phyloP scores from a whole-genome alignment of 2,888 invertebrate species.

The Sympetrum striolatum region DNA sequence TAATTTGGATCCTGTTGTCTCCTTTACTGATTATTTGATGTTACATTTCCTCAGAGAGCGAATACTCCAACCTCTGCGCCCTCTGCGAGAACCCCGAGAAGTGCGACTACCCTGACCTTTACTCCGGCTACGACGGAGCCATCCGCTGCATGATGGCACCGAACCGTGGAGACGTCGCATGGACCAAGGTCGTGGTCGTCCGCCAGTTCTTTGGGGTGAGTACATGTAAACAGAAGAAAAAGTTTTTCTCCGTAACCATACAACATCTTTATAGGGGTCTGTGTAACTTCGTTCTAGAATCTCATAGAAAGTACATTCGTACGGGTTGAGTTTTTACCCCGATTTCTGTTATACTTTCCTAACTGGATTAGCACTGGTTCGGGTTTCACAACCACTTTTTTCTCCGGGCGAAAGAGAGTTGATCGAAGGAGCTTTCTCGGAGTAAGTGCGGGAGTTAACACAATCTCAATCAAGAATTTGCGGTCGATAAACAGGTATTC shows the following conservation, averaged over 20 bases:
- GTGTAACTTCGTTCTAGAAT: too few species aligned
- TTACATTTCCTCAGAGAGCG: conserved; percentile 65
- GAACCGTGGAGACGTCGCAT: conserved; percentile 84
- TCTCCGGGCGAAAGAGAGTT: not conserved
- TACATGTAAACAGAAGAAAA: conserved; percentile 33
- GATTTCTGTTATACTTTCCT: not conserved
- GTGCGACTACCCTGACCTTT: conserved; percentile 83
- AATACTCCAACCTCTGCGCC: conserved; percentile 79
- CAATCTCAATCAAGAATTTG: too few species aligned
- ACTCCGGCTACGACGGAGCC: conserved; percentile 87
- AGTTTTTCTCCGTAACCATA: too few species aligned
- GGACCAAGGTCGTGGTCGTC: conserved; percentile 82
- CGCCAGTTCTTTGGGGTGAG: conserved; percentile 79
- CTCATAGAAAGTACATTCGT: too few species aligned
- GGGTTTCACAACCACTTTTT: not conserved
- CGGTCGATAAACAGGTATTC: too few species aligned
- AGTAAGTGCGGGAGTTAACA: too few species aligned
- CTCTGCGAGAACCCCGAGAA: conserved; percentile 77
- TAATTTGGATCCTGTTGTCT: not conserved
- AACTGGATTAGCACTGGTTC: not conserved
- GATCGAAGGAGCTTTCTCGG: not conserved
- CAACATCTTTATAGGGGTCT: too few species aligned
- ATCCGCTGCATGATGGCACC: conserved; percentile 76
- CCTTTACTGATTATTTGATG: conserved; percentile 23
- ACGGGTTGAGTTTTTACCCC: too few species aligned